phyloP scores from a whole-genome alignment of 2,888 invertebrate species.

The Pollenia griseotomentosa region DNA sequence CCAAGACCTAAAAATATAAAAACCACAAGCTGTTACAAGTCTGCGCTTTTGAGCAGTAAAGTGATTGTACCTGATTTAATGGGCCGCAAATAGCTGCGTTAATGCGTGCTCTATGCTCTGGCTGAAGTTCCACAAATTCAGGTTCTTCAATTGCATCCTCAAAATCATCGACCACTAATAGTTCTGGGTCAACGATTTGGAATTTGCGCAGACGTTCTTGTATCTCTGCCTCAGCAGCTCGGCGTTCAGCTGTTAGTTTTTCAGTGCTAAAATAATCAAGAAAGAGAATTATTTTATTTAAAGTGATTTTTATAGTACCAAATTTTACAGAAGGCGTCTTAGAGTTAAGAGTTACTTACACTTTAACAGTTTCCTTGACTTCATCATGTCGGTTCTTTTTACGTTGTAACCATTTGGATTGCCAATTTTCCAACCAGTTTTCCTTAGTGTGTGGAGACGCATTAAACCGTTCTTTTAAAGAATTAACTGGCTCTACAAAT shows the following conservation, averaged over 20 bases:
- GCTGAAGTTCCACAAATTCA: constrained; percentile 87
- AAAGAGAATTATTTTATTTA: background rate
- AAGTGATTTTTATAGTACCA: too few species aligned
- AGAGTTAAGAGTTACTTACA: constrained; percentile 79
- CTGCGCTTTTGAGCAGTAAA: background rate
- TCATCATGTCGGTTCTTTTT: constrained; percentile 84
- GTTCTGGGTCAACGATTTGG: constrained; percentile 79
- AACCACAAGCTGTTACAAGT: too few species aligned
- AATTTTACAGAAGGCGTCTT: too few species aligned
- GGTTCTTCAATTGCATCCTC: constrained; percentile 85
- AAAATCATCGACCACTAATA: constrained; percentile 85
- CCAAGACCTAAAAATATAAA: constrained; percentile 77
- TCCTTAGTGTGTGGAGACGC: constrained; percentile 85
- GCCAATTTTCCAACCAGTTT: constrained; percentile 86
- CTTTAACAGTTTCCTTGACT: constrained; percentile 85
- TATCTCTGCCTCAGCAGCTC: constrained; percentile 84
- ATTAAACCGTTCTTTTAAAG: constrained; percentile 86
- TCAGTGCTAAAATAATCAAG: constrained; percentile 75
- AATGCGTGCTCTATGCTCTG: constrained; percentile 87
- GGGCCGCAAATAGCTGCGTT: constrained; percentile 87
- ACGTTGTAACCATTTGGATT: constrained; percentile 84
- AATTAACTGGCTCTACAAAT: constrained; percentile 84
- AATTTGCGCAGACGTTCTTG: constrained; percentile 84
- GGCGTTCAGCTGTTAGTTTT: constrained; percentile 79
- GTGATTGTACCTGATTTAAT: constrained; percentile 86